Evolutionary conservation across 2,797 vertebrate species (phyloP).

Genomic region (Parambassis ranga): DNA sequence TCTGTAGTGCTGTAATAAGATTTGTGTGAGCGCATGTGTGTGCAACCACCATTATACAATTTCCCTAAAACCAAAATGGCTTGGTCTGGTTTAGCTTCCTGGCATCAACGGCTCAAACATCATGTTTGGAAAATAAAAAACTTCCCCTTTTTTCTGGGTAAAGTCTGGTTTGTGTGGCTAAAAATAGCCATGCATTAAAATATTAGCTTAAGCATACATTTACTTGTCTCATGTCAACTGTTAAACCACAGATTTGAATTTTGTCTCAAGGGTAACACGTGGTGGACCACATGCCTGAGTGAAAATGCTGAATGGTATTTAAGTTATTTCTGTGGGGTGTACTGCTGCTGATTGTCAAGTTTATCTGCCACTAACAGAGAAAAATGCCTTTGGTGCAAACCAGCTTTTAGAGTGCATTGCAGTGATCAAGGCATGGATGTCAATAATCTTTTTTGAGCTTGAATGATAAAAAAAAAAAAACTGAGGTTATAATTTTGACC

Average conservation of each 20-base stretch:
- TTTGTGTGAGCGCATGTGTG: background rate
- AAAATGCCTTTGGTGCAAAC: too few relatives aligned
- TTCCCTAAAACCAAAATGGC: too few relatives aligned
- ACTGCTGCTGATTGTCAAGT: too few relatives aligned
- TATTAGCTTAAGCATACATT: background rate
- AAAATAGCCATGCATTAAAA: background rate
- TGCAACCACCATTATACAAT: too few relatives aligned
- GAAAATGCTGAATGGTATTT: background rate
- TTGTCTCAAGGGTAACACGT: background rate
- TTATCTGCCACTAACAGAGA: too few relatives aligned
- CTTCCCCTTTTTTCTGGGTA: background rate
- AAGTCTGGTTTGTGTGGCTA: background rate
- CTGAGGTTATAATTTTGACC: too few relatives aligned
- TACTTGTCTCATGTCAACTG: background rate
- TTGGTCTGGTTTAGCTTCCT: too few relatives aligned
- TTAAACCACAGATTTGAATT: background rate
- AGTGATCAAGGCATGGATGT: too few relatives aligned
- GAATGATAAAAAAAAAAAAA: too few relatives aligned
- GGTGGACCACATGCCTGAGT: background rate
- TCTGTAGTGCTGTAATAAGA: rapidly evolving
- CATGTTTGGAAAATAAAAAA: constrained; percentile 12
- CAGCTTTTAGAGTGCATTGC: too few relatives aligned
- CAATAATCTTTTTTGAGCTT: too few relatives aligned
- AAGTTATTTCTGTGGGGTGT: background rate
- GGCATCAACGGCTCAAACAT: background rate